Percentiles rank a stretch among this genome's conserved stretches.
phyloP scores from a whole-genome alignment of 2,888 invertebrate genomes.

The Himalopsyche anomala region DNA sequence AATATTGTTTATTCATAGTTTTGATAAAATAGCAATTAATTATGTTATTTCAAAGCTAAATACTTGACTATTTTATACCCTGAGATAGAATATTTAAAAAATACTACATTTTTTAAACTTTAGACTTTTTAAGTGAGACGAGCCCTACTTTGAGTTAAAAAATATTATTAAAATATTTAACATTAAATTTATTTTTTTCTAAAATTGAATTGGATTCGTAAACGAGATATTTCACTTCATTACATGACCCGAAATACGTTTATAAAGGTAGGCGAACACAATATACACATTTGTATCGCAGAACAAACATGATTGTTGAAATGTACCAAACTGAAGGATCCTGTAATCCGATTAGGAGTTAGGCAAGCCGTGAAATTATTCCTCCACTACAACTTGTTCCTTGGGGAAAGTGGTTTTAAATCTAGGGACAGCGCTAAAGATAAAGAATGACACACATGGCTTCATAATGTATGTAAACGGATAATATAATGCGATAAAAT shows the following conservation, averaged over 20 bases:
- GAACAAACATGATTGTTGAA: slow-evolving; percentile 34
- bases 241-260: background rate
- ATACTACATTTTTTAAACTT: too few species aligned
- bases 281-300: slow-evolving; percentile 17
- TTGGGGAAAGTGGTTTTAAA: slow-evolving; percentile 6
- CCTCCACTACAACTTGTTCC: slow-evolving; percentile 32
- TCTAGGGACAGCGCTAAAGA: background rate
- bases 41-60: too few species aligned
- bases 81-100: too few species aligned
- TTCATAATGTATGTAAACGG: too few species aligned
- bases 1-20: too few species aligned
- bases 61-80: too few species aligned
- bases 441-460: background rate
- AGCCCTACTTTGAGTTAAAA: too few species aligned
- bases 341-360: slow-evolving; percentile 49
- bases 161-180: too few species aligned
- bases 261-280: slow-evolving; percentile 14
- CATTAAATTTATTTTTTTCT: background rate
- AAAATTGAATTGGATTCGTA: background rate
- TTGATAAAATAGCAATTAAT: too few species aligned
- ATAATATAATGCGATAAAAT: too few species aligned
- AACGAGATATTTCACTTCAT: slow-evolving; percentile 11
- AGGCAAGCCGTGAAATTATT: slow-evolving; percentile 56
- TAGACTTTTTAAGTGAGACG: too few species aligned
- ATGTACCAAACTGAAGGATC: slow-evolving; percentile 28